Percentiles rank a stretch among this genome's conserved stretches.
Evolutionary conservation across 2,113 vertebrate species (phyloP).

Genomic region (Corvus moneduloides): DNA sequence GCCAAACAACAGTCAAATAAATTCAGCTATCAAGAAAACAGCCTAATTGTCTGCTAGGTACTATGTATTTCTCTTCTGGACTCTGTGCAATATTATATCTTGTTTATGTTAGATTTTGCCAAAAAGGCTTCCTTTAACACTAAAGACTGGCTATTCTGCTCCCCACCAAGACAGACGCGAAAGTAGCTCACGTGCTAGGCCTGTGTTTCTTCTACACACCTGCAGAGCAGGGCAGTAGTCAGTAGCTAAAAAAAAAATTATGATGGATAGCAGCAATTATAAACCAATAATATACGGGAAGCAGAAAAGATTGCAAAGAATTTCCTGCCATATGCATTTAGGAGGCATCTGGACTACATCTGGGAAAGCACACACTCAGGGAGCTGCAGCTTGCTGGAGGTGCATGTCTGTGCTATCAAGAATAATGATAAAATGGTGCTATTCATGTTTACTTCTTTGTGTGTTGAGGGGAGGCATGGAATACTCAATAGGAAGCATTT

Average conservation of each 20-base stretch:
- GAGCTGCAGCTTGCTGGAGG: conserved; percentile 38
- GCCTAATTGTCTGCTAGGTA: not conserved
- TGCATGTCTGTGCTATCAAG: conserved; percentile 30
- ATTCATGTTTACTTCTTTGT: conserved; percentile 15
- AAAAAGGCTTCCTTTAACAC: not conserved
- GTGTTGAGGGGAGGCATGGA: not conserved
- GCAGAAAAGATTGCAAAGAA: conserved; percentile 70
- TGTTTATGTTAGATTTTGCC: not conserved
- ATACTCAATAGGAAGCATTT: not conserved
- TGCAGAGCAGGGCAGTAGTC: conserved; percentile 60
- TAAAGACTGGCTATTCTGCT: not conserved
- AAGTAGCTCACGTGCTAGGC: not conserved
- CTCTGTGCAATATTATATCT: not conserved
- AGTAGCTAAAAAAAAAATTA: conserved; percentile 62
- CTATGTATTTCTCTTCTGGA: not conserved
- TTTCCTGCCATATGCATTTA: conserved; percentile 67
- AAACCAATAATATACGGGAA: conserved; percentile 69
- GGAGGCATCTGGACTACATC: conserved; percentile 72
- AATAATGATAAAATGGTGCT: conserved; percentile 39
- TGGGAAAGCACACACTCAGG: conserved; percentile 47
- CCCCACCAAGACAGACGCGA: not conserved
- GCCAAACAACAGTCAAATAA: not conserved
- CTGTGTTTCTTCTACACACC: conserved; percentile 63
- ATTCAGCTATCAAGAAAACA: not conserved
- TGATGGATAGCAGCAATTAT: conserved; percentile 74